Evolutionary conservation across 1,140 invertebrate genomes (phyloP).

Genomic region (Scaptomyza hsui): DNA sequence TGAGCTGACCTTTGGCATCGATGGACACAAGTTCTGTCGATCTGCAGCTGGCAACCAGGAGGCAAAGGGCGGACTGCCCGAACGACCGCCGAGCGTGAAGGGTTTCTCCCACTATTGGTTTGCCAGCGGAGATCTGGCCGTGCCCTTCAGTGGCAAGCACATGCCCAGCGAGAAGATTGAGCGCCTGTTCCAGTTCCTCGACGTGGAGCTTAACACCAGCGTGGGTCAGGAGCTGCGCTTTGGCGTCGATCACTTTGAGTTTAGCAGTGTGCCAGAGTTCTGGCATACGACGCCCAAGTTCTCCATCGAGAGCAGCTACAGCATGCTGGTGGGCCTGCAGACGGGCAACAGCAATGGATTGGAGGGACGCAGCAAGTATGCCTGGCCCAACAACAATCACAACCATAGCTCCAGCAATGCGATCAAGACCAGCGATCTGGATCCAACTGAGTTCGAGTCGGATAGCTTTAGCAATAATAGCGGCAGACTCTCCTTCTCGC

Average conservation of each 20-base stretch:
- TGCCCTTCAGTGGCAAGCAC: slow-evolving; percentile 71
- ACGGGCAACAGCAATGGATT: slow-evolving; percentile 69
- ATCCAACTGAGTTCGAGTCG: slow-evolving; percentile 71
- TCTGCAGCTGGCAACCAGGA: not conserved
- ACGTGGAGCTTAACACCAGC: slow-evolving; percentile 18
- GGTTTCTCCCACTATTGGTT: slow-evolving; percentile 80
- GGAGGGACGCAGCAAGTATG: slow-evolving; percentile 74
- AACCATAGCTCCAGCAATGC: slow-evolving; percentile 46
- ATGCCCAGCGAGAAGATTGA: slow-evolving; percentile 61
- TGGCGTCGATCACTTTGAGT: slow-evolving; percentile 73
- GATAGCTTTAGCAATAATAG: slow-evolving; percentile 64
- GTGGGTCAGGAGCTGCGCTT: slow-evolving; percentile 53
- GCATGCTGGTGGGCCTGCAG: slow-evolving; percentile 78
- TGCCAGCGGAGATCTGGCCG: slow-evolving; percentile 69
- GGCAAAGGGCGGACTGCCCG: slow-evolving; percentile 23
- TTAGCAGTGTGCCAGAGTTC: slow-evolving; percentile 67
- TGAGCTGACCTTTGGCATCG: slow-evolving; percentile 75
- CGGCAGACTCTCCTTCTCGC: slow-evolving; percentile 62
- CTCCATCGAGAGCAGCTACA: slow-evolving; percentile 79
- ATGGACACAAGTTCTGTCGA: slow-evolving; percentile 60
- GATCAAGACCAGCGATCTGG: slow-evolving; percentile 74
- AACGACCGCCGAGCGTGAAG: slow-evolving; percentile 53
- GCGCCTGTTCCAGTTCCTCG: slow-evolving; percentile 65
- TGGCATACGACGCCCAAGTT: slow-evolving; percentile 61
- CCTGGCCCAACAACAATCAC: slow-evolving; percentile 65